phyloP scores from a whole-genome alignment of 1,140 invertebrate genomes.

The Hylaeus volcanicus region DNA sequence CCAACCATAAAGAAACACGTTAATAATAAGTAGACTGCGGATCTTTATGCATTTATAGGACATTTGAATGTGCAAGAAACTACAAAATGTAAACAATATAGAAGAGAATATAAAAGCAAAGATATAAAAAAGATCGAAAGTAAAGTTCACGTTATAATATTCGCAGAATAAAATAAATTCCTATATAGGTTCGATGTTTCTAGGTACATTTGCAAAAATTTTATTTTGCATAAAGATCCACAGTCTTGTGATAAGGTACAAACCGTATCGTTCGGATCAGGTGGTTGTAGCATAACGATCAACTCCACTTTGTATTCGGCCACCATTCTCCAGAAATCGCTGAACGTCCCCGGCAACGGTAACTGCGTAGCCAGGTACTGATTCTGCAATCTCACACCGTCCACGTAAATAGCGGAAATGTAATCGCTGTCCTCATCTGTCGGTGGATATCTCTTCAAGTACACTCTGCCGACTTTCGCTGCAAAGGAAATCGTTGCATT shows the following conservation, averaged over 20 bases:
- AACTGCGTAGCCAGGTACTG: slow-evolving; percentile 93
- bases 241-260: background rate
- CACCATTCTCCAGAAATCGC: slow-evolving; percentile 96
- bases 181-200: no score
- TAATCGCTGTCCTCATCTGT: slow-evolving; percentile 70
- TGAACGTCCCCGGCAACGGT: slow-evolving; percentile 92
- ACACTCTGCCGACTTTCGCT: slow-evolving; percentile 55
- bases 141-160: no score
- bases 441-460: slow-evolving; percentile 62
- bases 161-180: no score
- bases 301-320: slow-evolving; percentile 84
- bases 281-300: slow-evolving; percentile 82
- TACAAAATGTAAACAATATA: no score
- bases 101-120: no score
- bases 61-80: no score
- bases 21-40: no score
- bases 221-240: no score
- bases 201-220: no score
- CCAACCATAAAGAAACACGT: no score
- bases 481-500: background rate
- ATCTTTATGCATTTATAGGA: no score
- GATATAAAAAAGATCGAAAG: no score
- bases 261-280: slow-evolving; percentile 62
- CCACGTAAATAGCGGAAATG: slow-evolving; percentile 62
- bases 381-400: slow-evolving; percentile 81